These are phyloP conservation scores for Tipula lateralis DNA, from an alignment of 2,888 invertebrate genomes.

Conservation along the genomic window DNA sequence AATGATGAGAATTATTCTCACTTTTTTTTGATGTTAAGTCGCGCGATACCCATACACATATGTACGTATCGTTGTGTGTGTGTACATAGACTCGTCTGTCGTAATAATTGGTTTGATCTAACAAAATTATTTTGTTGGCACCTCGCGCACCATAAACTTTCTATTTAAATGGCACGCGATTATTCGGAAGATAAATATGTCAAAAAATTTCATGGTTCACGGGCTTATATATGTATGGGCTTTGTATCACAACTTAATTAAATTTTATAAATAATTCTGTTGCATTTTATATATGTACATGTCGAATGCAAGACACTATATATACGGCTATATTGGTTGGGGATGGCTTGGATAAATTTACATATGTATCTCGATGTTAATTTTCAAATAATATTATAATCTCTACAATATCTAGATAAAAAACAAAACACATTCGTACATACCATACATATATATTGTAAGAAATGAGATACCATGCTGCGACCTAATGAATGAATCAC, in stretches of 20 bases:
- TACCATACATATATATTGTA: no score
- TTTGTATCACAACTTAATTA: background rate
- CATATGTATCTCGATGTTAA: background rate
- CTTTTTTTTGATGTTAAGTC: no score
- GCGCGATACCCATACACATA: no score
- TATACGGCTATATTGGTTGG: background rate
- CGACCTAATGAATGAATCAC: slow-evolving; percentile 19
- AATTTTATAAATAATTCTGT: background rate
- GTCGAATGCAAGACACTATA: background rate
- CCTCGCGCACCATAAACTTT: slow-evolving; percentile 6
- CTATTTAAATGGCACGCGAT: background rate
- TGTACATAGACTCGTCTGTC: no score
- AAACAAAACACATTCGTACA: background rate
- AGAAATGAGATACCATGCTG: background rate
- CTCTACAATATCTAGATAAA: slow-evolving; percentile 11
- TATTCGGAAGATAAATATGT: slow-evolving; percentile 1
- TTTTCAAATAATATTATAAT: background rate
- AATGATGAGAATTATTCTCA: background rate
- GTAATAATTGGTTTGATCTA: no score
- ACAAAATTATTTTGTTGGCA: background rate
- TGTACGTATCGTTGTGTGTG: no score
- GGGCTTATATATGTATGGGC: background rate
- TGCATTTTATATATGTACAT: background rate
- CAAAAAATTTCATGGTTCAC: background rate
- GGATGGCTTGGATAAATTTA: background rate